These are phyloP conservation scores for Dynastes grantii DNA, from an alignment of 2,888 invertebrate species.

Conservation along the genomic window DNA sequence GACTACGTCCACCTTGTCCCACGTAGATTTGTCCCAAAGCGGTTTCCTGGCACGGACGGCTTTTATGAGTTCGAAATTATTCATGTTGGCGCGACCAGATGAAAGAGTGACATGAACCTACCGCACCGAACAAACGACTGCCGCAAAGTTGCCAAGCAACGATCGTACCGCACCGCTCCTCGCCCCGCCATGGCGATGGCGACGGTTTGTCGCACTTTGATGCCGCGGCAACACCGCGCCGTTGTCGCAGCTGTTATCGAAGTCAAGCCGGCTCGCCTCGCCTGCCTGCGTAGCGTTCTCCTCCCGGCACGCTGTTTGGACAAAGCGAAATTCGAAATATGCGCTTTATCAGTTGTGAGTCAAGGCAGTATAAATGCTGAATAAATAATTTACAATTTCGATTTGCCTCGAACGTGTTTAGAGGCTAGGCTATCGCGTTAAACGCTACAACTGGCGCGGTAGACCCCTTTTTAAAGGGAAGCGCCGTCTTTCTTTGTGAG, in stretches of 20 bases:
- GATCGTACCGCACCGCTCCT: conserved; percentile 55
- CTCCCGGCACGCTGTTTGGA: background rate
- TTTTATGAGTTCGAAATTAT: conserved; percentile 59
- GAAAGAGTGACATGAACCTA: conserved; percentile 53
- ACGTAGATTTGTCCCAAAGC: conserved; percentile 58
- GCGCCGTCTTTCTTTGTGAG: too few relatives aligned
- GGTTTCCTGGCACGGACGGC: conserved; percentile 56
- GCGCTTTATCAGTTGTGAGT: conserved; percentile 20
- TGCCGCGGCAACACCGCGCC: conserved; percentile 36
- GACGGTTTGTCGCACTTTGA: conserved; percentile 45
- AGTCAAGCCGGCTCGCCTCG: background rate
- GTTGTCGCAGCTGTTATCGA: conserved; percentile 44
- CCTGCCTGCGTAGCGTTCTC: background rate
- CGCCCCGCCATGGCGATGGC: conserved; percentile 49
- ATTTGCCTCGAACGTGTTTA: background rate
- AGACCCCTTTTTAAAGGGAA: too few relatives aligned
- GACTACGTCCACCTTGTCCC: conserved; percentile 57
- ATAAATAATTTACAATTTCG: background rate
- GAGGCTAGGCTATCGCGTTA: background rate
- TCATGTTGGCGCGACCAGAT: conserved; percentile 55
- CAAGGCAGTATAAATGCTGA: background rate
- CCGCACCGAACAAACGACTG: conserved; percentile 60
- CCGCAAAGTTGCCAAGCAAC: conserved; percentile 55
- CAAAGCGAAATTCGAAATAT: conserved; percentile 15
- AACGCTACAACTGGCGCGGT: too few relatives aligned